Evolutionary conservation across 2,113 vertebrate species (phyloP).

Genomic region (Melospiza melodia): DNA sequence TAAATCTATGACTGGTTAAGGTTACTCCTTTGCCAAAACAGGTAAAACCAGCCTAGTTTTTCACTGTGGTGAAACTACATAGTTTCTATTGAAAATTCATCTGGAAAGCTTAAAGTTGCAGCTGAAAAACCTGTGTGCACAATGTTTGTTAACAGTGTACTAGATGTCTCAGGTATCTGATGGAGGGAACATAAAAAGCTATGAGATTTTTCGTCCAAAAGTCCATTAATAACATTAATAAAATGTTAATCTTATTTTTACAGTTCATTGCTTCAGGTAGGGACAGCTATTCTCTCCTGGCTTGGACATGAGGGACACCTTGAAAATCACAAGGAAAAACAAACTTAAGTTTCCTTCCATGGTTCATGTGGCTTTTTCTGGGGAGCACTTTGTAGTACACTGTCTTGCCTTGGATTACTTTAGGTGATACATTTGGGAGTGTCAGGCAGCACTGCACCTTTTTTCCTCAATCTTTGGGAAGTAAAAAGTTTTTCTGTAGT

Average conservation of each 20-base stretch:
- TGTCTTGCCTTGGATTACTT: not conserved
- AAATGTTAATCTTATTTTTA: not conserved
- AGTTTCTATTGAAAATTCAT: not conserved
- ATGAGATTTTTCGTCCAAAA: not conserved
- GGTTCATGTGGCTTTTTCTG: not conserved
- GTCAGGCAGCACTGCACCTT: not conserved
- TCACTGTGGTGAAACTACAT: conserved; percentile 1
- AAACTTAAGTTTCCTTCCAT: not conserved
- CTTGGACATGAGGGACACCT: not conserved
- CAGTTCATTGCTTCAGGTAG: not conserved
- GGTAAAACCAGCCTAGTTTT: conserved; percentile 30
- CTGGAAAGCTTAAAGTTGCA: not conserved
- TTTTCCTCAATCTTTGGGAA: not conserved
- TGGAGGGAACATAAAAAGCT: not conserved
- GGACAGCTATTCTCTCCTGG: not conserved
- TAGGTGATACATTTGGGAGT: not conserved
- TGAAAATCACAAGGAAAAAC: not conserved
- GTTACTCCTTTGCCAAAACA: not conserved
- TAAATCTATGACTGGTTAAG: not conserved
- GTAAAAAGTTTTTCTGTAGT: not conserved
- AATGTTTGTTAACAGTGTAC: not conserved
- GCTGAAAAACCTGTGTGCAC: not conserved
- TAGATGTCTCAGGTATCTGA: not conserved
- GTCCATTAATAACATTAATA: not conserved
- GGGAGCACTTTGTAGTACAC: not conserved